Base-by-base conservation (phyloP, 2,797 vertebrate species). In the Tenualosa ilisha region DNA sequence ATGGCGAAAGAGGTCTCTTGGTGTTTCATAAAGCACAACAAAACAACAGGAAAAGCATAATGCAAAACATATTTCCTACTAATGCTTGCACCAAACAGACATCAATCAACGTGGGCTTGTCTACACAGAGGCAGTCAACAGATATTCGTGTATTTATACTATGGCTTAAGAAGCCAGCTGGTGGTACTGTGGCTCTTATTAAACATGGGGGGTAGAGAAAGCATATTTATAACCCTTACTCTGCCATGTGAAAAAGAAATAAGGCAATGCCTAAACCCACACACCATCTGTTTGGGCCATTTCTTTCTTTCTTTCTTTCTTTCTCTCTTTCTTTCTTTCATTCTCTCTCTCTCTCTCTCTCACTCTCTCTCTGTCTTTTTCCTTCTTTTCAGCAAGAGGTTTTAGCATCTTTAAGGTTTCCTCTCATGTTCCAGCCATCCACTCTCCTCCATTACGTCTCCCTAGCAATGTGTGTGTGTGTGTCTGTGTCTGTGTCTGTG, bases 271-370 rank as follows among this genome's bases (percentile, higher is more conserved):
- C 83, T 68, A 86, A 89, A 88, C 90, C 90, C 88, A 90, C 90
- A 90, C 86, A 88, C 90, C 90, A 90, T 90, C 90, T 90, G 90
- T 86, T 90, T 72, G 81, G 51, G 75, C 86, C 85, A 85, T 83
- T 84, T 86, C 88, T 87, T 85, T 86, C 85, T 86, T 82, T 86
- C 56, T 61, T 6, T 65, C 9, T 2, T 65, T 31, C n/a, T 13
- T 13, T 31, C 9, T 65, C 24, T 65, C 11, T 65, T 8, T n/a
- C 7, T n/a, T 8, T n/a, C 6, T 68, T 12, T 68, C 11, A 15
- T 12, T n/a, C 24, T 20, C 15, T 56, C 54, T 31, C n/a, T 13
- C 12, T 13, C 9, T 65, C 61, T 65, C n/a, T n/a, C 24, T 26
- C 9, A 7, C 6, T 63, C 31, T 31, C 31, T 31, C 31, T 31